Evolutionary conservation across 2,888 invertebrate species (phyloP), one percentile per base, ranked within the genome.

Genomic region (Caenorhabditis drosophilae): DNA sequence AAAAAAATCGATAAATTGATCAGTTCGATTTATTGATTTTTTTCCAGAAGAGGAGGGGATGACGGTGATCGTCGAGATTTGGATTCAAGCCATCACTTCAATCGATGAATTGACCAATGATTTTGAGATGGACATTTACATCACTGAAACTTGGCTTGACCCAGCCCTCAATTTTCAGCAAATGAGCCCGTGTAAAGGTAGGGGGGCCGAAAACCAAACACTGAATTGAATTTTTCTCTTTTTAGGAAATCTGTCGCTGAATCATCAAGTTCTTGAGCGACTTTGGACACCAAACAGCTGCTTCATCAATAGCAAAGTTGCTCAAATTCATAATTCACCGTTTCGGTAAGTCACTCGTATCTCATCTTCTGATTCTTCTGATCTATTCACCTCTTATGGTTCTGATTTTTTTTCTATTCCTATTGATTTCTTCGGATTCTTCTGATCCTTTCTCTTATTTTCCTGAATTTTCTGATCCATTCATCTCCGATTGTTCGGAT

Each of bases 251-350:
- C 61, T 78, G 1, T 78, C 78, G 9, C 53, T 78, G n/a, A 75
- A 73, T 45, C 71, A 71, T 44, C 72, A 75, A 48, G 69, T 76
- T 9, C 53, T 75, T 9, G 71, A 73, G 12, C 47, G 70, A 2
- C 70, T 80, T 0, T 80, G 80, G 80, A 80, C 79, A n/a, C 81
- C 81, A 6, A 81, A 81, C 53, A 75, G 76, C 25, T 81, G 80
- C 45, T 81, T 78, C 47, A 75, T 78, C 50, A 76, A 78, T 50
- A 67, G 67, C 18, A 78, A 78, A 67, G 69, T 69, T 1, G 78
- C 78, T 2, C 63, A 70, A 20, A 76, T 78, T 42, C 78, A 78
- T 57, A 67, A 71, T 47, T 75, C 75, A 15, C 78, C 78, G 4
- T 78, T 75, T n/a, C 26, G 47, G 20, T 41, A 22, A 20, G 6